Evolutionary conservation across 2,888 invertebrate genomes (phyloP), one percentile per base, ranked within the genome.

Genomic region (Andrena camellia): DNA sequence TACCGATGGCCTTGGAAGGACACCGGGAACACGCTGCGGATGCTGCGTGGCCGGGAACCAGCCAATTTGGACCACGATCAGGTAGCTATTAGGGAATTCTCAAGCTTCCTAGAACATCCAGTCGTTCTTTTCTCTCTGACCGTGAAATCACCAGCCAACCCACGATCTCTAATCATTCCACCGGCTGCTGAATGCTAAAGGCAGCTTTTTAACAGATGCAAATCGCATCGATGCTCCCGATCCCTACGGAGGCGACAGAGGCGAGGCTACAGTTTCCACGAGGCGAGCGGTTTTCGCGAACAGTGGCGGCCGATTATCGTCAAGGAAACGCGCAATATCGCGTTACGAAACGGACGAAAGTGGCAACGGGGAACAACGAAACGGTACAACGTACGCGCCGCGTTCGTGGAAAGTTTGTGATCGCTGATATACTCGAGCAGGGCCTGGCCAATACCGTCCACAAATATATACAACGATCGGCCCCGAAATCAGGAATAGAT

Each of bases 401-500:
- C 48, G 57, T 50, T 78, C 66, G 67, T 54, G 78, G 62, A 73
- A 76, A 78, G 73, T 63, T 54, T 52, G 1, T 31, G n/a, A 71
- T 69, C 23, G 20, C 6, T 13, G 29, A 67, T 64, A 63, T 64
- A 62, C 57, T 62, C 62, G 31, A 57, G 42, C 64, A 52, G 50
- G 48, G 6, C 68, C 35, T 29, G 57, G 59, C 35, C 78, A 69
- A 29, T 35, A 33, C 59, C 35, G 68, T 31, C 57, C 48, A 71
- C 60, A 84, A 82, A 81, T 82, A 63, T 88, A 88, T 86, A 81
- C 86, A 83, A 71, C 76, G 85, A 89, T 89, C 84, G 60, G 67
- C 57, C 74, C 79, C 79, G 79, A 86, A 87, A 89, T 86, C 81
- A 85, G 76, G 90, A 89, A 90, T 90, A 90, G 87, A 90, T 92